phyloP scores from a whole-genome alignment of 2,888 invertebrate genomes.

The Druceiella hillmani region DNA sequence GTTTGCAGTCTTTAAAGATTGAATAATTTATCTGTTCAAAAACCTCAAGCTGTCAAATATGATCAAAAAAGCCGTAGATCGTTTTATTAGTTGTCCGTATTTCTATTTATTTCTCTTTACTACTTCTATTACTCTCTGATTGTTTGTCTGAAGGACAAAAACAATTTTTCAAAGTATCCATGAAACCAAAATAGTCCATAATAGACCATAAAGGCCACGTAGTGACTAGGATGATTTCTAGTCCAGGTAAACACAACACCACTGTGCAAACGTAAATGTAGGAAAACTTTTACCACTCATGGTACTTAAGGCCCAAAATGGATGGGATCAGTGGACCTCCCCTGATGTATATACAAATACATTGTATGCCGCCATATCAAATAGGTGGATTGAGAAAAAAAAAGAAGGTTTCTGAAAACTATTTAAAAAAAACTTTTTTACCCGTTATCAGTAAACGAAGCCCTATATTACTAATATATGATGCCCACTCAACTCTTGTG shows the following conservation, averaged over 20 bases:
- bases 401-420: conserved; percentile 13
- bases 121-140: too few species aligned
- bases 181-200: conserved; percentile 21
- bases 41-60: conserved; percentile 30
- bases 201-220: too few species aligned
- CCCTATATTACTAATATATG: conserved; percentile 26
- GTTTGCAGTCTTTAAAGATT: conserved; percentile 27
- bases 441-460: conserved; percentile 17
- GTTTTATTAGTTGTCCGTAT: conserved; percentile 8
- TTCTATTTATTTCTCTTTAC: too few species aligned
- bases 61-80: conserved; percentile 22
- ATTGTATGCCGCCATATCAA: conserved; percentile 24
- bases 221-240: conserved; percentile 13
- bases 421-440: conserved; percentile 15
- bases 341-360: conserved; percentile 12
- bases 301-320: conserved; percentile 11
- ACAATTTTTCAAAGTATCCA: conserved; percentile 15
- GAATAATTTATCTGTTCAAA: conserved; percentile 29
- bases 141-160: conserved; percentile 25
- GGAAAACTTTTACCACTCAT: conserved; percentile 12
- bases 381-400: conserved; percentile 29
- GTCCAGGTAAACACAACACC: conserved; percentile 9
- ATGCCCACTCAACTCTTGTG: conserved; percentile 26
- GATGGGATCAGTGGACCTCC: conserved; percentile 21
- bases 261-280: conserved; percentile 10